phyloP scores from a whole-genome alignment of 2,888 invertebrate genomes.

The Calameuta pallipes region DNA sequence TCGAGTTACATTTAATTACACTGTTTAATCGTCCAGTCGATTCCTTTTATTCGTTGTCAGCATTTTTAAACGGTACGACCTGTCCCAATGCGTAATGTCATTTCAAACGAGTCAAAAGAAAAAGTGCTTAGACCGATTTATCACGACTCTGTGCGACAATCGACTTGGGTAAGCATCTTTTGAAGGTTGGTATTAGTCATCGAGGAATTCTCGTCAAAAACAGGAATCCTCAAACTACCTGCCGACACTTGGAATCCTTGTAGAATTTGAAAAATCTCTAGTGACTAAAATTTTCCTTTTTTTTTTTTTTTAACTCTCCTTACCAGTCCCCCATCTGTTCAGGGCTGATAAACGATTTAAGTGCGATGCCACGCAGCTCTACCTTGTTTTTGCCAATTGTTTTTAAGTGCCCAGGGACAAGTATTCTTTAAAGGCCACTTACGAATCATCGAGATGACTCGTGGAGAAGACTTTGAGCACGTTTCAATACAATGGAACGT shows the following conservation, averaged over 20 bases:
- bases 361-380: neutral
- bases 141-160: neutral
- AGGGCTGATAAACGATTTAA: neutral
- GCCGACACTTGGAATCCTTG: neutral
- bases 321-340: neutral
- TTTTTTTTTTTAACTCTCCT: neutral
- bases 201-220: neutral
- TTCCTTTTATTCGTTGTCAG: neutral
- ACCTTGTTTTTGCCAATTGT: neutral
- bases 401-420: neutral
- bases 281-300: neutral
- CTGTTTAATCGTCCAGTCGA: neutral
- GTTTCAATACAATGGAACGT: conserved; percentile 51
- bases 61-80: neutral
- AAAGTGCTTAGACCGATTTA: neutral
- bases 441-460: conserved; percentile 4
- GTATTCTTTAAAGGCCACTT: conserved; percentile 3
- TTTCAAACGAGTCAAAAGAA: neutral
- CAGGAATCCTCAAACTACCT: neutral
- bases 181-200: neutral
- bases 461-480: conserved; percentile 36
- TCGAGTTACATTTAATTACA: neutral
- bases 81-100: neutral
- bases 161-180: neutral
- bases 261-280: neutral